Evolutionary conservation across 1,140 invertebrate species (phyloP).

Genomic region (Calephelis nemesis): DNA sequence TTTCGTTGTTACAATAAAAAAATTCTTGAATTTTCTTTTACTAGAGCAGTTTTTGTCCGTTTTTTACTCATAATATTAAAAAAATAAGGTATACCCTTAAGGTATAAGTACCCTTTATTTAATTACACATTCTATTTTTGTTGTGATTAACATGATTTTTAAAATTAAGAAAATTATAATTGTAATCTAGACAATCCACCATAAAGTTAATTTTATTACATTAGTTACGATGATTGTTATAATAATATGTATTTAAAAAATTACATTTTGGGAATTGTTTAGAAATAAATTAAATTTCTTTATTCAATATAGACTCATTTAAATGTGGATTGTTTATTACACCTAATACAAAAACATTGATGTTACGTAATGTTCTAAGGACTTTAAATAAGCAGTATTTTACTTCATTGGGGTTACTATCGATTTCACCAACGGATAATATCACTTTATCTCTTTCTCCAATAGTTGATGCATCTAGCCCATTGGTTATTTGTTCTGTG

Average conservation of each 20-base stretch:
- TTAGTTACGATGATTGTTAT: neutral
- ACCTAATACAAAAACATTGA: neutral
- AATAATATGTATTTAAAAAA: neutral
- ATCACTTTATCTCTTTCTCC: neutral
- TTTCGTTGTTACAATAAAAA: too few relatives aligned
- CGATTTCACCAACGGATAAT: neutral
- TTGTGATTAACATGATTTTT: neutral
- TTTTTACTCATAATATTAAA: neutral
- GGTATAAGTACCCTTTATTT: neutral
- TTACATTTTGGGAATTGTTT: constrained; percentile 1
- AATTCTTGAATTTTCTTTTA: neutral
- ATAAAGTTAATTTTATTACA: neutral
- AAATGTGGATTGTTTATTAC: neutral
- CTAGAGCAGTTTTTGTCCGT: neutral
- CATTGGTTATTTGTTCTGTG: neutral
- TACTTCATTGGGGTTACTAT: neutral
- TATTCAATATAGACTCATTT: neutral
- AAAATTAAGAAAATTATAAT: neutral
- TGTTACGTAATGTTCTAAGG: neutral
- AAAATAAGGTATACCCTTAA: neutral
- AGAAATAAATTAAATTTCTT: neutral
- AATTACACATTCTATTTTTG: neutral
- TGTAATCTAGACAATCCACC: neutral
- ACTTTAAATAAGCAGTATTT: neutral
- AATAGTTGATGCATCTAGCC: neutral